These are phyloP conservation scores for Hemitrygon akajei DNA, from an alignment of 2,797 vertebrate genomes.

Conservation along the genomic window DNA sequence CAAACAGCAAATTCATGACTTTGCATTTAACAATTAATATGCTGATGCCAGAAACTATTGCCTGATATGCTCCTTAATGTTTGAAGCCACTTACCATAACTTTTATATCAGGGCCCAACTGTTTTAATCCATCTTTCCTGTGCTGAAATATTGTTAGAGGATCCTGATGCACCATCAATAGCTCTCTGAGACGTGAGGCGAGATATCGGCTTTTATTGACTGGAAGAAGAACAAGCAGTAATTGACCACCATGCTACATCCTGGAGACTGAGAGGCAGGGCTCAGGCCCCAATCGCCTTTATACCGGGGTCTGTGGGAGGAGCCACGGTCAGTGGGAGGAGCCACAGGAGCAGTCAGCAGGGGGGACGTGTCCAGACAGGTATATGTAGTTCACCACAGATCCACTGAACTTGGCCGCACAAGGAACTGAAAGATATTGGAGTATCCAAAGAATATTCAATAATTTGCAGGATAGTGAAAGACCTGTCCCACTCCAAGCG, in stretches of 20 bases:
- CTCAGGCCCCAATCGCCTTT: no score
- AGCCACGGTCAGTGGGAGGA: no score
- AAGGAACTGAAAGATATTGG: not conserved
- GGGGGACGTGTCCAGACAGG: no score
- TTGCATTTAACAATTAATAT: not conserved
- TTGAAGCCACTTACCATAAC: not conserved
- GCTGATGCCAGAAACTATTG: not conserved
- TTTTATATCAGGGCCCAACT: not conserved
- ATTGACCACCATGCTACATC: no score
- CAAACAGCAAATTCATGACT: not conserved
- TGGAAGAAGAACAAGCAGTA: no score
- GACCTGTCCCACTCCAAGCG: not conserved
- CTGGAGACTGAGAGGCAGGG: no score
- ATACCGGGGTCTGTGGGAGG: no score
- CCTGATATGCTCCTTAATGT: not conserved
- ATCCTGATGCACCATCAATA: no score
- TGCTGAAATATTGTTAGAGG: not conserved
- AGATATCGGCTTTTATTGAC: no score
- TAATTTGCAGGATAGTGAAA: not conserved
- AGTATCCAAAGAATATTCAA: not conserved
- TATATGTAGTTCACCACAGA: no score
- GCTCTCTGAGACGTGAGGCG: no score
- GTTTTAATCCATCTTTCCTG: not conserved
- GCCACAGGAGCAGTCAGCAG: no score
- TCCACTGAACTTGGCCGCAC: not conserved